Evolutionary conservation across 2,888 invertebrate species (phyloP).

Genomic region (Heliconius charithonia): DNA sequence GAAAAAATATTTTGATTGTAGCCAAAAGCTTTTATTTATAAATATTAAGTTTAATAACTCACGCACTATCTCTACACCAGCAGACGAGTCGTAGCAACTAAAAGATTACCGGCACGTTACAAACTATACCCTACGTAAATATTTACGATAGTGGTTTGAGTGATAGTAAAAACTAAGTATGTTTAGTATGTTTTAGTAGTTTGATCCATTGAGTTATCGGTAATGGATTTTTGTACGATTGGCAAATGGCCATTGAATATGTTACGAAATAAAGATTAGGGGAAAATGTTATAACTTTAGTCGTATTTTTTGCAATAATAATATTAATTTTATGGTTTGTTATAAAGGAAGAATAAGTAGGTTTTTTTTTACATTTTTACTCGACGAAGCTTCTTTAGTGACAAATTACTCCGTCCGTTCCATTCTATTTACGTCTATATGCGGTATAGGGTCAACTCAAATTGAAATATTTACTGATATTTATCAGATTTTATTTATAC

Average conservation of each 20-base stretch:
- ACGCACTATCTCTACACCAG: not conserved
- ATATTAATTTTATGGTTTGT: no score
- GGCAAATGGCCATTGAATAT: constrained; percentile 1
- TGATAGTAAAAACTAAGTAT: constrained; percentile 13
- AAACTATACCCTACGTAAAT: not conserved
- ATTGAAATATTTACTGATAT: not conserved
- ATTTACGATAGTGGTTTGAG: constrained; percentile 19
- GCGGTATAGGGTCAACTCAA: not conserved
- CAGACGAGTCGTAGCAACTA: not conserved
- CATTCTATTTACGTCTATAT: not conserved
- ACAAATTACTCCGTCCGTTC: not conserved
- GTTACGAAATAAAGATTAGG: not conserved
- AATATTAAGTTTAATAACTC: not conserved
- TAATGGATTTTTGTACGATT: constrained; percentile 12
- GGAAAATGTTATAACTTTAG: not conserved
- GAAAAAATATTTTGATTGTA: not conserved
- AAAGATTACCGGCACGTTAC: constrained; percentile 1
- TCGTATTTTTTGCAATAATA: not conserved
- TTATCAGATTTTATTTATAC: no score
- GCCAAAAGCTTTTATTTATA: constrained; percentile 6
- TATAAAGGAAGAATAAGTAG: no score
- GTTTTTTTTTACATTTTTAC: not conserved
- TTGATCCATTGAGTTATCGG: not conserved
- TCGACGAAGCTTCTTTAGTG: not conserved
- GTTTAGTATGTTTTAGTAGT: constrained; percentile 7